Base-by-base conservation (phyloP, 35 echinoderm and acorn worm species). In the Holothuria glaberrima region DNA sequence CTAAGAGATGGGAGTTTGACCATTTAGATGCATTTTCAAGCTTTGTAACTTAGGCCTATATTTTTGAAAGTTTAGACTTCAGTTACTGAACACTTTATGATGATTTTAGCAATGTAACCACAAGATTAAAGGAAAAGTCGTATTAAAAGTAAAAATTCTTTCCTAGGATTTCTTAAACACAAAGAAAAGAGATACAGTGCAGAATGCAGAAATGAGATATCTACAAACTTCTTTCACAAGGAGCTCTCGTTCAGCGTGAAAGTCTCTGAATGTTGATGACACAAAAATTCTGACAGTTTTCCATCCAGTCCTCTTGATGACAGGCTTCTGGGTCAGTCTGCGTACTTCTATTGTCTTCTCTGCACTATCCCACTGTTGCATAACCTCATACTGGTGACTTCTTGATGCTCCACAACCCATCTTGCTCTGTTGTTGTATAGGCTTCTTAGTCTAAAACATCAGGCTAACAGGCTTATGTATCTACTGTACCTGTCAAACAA, bases 321-420 rank as follows among this genome's bases (percentile, higher is more conserved):
- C 90, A 4, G 91, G 79, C 52, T 94, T 92, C 31, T 93, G 92
- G 9, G 74, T 84, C 14, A 87, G 84, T 79, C 66, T 83, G 57
- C 74, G 65, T 45, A 90, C 74, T 28, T 95, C 93, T 24, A 95
- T 89, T 12, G 97, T 99, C 71, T 89, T 94, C 4, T 88, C 57
- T 30, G 86, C 97, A 64, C 26, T 88, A 26, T 99, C 93, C 97
- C 97, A 99, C 57, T 91, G 87, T 68, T 99, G 97, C 68, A 59
- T 66, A 20, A 99, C 94, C 60, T 99, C 93, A 78, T 94, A 94
- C 12, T 94, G 86, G 35, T 74, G 89, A 52, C 89, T 99, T 0
- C 94, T 73, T 0, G 97, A 99, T n/a, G 97, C 89, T 31, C 97
- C 97, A 62, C 97, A 99, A 70, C 97, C 97, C 97, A 99, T 99